These are phyloP conservation scores for Tenodera sinensis DNA, from an alignment of 2,888 invertebrate species.

Conservation along the genomic window DNA sequence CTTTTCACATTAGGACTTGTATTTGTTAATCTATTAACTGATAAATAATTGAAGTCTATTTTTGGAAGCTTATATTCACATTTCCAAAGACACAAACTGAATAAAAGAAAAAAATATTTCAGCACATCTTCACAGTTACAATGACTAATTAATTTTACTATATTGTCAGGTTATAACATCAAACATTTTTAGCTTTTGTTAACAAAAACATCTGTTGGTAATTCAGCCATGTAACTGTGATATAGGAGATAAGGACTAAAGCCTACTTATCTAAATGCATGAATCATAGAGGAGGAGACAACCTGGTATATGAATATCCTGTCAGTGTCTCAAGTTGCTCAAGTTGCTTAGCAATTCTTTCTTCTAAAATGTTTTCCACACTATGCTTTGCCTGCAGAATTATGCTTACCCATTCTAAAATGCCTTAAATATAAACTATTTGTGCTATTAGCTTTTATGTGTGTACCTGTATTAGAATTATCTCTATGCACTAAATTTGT, in stretches of 20 bases:
- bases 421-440: neutral
- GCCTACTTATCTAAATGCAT: neutral
- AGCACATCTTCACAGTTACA: neutral
- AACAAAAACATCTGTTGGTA: too few species aligned
- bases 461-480: neutral
- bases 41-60: neutral
- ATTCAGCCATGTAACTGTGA: neutral
- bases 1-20: too few species aligned
- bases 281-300: neutral
- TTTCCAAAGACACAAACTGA: neutral
- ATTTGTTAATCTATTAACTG: neutral
- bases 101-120: neutral
- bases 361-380: neutral
- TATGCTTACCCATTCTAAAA: neutral
- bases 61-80: neutral
- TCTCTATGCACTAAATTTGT: neutral
- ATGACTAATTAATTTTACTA: neutral
- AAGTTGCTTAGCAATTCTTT: neutral
- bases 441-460: neutral
- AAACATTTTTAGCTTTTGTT: too few species aligned
- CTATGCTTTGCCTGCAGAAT: neutral
- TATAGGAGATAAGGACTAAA: neutral
- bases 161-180: neutral
- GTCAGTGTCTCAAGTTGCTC: neutral
- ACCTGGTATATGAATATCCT: neutral